Evolutionary conservation across 2,888 invertebrate genomes (phyloP), one percentile per base, ranked within the genome.

Genomic region (Hydrotaea diabolus): DNA sequence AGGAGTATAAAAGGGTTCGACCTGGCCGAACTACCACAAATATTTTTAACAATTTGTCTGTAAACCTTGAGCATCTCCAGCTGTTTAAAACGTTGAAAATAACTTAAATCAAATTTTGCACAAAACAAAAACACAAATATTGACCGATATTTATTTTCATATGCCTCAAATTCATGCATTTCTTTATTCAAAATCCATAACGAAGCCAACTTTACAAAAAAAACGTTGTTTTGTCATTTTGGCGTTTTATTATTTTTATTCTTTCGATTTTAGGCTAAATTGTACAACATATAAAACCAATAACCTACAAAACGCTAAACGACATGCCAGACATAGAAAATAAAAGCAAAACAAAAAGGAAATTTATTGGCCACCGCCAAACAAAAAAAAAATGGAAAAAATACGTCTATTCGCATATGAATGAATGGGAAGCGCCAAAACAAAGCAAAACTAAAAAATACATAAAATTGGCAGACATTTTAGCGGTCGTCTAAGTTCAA

Each of bases 261-360:
- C 9, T 69, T 9, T 23, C 15, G 46, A 46, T 43, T 43, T 46
- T 69, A 71, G 64, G 53, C 77, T 71, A 21, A 75, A 23, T 75
- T 74, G 59, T 82, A 82, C 82, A 80, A 74, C 85, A 82, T 57
- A 82, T 57, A 80, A 82, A 85, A 64, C 85, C 79, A 82, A 82
- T 85, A 82, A 85, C 85, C 85, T 76, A 85, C 62, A 81, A 77
- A 73, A 43, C 23, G 57, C 17, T 77, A 49, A 0, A 53, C 23
- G 69, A 23, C 21, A 11, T 15, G 17, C 5, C 19, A 11, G n/a
- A 76, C 43, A 75, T 57, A 64, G 4, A 46, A 73, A 55, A 62
- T n/a, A n/a, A 31, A 31, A 31, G 2, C 31, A 2, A 4, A 31
- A 7, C 2, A 31, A 31, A 31, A 31, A 31, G 66, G 59, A 17